Percentiles rank a stretch among this genome's conserved stretches.
Conservation (phyloP, 2,797 vertebrate genomes). For the Bradypodion pumilum region DNA sequence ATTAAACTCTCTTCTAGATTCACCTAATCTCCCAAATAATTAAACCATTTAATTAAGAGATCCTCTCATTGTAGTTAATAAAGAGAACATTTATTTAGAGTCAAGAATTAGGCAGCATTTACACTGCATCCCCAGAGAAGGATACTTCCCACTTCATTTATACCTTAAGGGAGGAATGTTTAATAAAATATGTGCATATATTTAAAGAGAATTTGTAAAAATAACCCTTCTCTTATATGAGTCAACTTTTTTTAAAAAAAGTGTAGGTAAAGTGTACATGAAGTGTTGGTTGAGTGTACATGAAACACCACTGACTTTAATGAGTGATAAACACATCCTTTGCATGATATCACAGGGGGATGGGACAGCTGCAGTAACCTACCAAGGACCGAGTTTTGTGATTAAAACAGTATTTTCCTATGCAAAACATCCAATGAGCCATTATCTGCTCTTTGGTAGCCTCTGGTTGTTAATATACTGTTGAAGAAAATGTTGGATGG, state of each 20-base stretch:
- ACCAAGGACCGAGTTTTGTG: neutral
- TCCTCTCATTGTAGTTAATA: slow-evolving; percentile 57
- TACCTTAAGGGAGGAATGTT: slow-evolving; percentile 47
- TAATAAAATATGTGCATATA: slow-evolving; percentile 36
- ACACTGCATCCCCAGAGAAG: slow-evolving; percentile 28
- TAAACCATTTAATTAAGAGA: slow-evolving; percentile 61
- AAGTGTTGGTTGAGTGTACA: too few species aligned
- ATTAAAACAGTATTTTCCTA: neutral
- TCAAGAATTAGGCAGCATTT: slow-evolving; percentile 51
- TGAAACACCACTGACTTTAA: neutral
- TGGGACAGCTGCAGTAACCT: neutral
- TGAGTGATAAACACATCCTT: neutral
- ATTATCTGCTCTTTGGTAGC: too few species aligned
- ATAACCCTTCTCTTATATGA: neutral
- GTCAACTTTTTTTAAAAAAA: neutral
- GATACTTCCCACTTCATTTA: slow-evolving; percentile 46
- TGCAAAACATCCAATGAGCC: neutral
- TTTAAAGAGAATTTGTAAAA: slow-evolving; percentile 19
- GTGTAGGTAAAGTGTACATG: accelerated
- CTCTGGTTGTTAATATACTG: neutral
- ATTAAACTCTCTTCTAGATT: slow-evolving; percentile 52
- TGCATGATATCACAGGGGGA: neutral
- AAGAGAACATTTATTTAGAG: slow-evolving; percentile 52
- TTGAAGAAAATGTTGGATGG: neutral
- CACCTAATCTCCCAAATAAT: slow-evolving; percentile 63